Evolutionary conservation across 2,888 invertebrate species (phyloP).

Genomic region (Eudemis profundana): DNA sequence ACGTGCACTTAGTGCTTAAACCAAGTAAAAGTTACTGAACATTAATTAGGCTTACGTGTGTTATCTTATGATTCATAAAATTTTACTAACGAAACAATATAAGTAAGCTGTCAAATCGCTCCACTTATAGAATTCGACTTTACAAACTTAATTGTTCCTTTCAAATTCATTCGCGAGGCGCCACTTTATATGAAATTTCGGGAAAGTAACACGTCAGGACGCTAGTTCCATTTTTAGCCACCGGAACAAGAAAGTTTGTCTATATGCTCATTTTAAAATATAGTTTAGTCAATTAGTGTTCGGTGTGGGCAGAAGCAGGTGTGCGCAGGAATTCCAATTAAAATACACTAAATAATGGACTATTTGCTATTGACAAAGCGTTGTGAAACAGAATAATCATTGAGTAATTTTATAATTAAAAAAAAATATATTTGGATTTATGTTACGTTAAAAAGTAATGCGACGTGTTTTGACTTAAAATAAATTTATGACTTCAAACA

Average conservation of each 20-base stretch:
- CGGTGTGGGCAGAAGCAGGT: conserved; percentile 36
- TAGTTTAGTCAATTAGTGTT: conserved; percentile 12
- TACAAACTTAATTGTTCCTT: conserved; percentile 23
- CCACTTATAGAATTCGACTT: no score
- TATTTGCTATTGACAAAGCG: conserved; percentile 19
- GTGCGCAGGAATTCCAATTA: conserved; percentile 4
- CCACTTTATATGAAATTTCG: neutral
- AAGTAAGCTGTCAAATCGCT: no score
- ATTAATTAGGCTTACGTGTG: no score
- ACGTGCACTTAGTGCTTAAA: no score
- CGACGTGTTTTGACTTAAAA: neutral
- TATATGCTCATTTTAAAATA: neutral
- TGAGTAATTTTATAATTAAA: no score
- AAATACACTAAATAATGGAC: neutral
- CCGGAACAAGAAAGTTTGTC: conserved; percentile 29
- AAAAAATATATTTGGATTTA: no score
- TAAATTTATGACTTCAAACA: neutral
- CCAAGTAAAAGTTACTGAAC: no score
- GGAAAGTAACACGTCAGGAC: neutral
- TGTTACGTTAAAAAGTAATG: neutral
- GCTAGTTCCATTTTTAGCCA: conserved; percentile 23
- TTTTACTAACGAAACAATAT: no score
- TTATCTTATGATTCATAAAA: no score
- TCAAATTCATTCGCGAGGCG: neutral
- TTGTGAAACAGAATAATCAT: neutral